Base-by-base conservation (phyloP, 2,888 invertebrate species). In the Nymphalis c-album region DNA sequence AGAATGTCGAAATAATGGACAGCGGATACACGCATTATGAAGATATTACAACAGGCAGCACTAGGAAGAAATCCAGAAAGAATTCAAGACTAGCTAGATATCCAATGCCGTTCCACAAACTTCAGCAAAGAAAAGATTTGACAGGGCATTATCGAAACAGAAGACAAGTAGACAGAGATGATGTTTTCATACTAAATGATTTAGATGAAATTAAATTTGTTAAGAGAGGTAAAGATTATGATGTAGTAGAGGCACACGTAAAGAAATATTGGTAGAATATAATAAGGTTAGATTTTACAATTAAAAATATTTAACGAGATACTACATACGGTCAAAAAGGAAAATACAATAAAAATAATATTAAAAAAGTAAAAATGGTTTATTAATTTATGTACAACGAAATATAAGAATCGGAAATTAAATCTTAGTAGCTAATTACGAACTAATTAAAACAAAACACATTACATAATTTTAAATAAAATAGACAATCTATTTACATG, bases 131-230 rank as follows among this genome's bases (percentile, higher is more conserved):
- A 53, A 84, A 75, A 63, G 80, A 78, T 3, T 67, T 40, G 40
- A 13, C 48, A 7, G 22, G 5, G 2, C 70, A 76, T 40, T 81
- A 75, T 7, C 62, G 71, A 46, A 72, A 65, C 58, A 72, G 63
- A 66, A 64, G 75, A 46, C 67, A 83, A 2, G 59, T 76, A 0
- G 81, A 81, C 10, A 75, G 82, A 68, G 75, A 85, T 22, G 76
- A 86, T 40, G 57, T 85, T 0, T 85, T 77, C 46, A 86, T 90
- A 55, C 67, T 90, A 0, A 84, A 86, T 70, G 87, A 91, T 75
- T 79, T 91, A 16, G 86, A 91, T 69, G 87, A 88, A 73, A 78
- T 88, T 1, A 77, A 87, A 59, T 87, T 89, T 72, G 40, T 88
- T 22, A 80, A 79, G 20, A 75, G 76, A 1, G 83, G 83, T 20